Evolutionary conservation across 1,140 invertebrate genomes (phyloP), one percentile per base, ranked within the genome.

Genomic region (Bombus polaris): DNA sequence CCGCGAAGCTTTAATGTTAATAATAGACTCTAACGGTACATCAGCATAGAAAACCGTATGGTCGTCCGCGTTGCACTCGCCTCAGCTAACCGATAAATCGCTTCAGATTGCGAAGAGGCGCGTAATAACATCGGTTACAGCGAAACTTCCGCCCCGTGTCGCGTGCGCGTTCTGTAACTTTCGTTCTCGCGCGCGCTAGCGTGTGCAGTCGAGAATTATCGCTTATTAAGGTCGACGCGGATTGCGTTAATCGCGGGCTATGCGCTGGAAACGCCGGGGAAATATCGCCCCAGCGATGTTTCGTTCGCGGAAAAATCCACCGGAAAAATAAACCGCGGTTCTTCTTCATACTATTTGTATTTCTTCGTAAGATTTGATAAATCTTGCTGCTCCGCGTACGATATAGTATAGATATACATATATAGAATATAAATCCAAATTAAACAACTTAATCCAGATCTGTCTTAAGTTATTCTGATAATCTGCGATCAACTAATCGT

Each of bases 111-210:
- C 78, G 44, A 81, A 57, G 78, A 53, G 44, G 37, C 32, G 39
- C 53, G 68, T 85, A 80, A 85, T 68, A 75, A 81, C 57, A 73
- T 81, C 62, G 32, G 59, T 75, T 81, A 62, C 83, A 25, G 77
- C 77, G 59, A 81, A 85, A 85, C 84, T 81, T 85, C 78, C 84
- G 78, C 32, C 62, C 57, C 84, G 39, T 78, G 72, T 78, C 73
- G 79, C 79, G 74, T 81, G 85, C 85, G 78, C 74, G 75, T 73
- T 83, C 84, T 74, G 35, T 57, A 86, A 79, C 80, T 88, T 86
- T 88, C 87, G 57, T 88, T 88, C 76, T 88, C 85, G 84, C 47
- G 62, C 77, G 59, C 66, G 47, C 10, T 53, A 32, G 71, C 73
- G n/a, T 66, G 72, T 37, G 42, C 75, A 37, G 15, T 32, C 83